Conservation (phyloP, 2,113 vertebrate genomes). For the Ageneiosus marmoratus region DNA sequence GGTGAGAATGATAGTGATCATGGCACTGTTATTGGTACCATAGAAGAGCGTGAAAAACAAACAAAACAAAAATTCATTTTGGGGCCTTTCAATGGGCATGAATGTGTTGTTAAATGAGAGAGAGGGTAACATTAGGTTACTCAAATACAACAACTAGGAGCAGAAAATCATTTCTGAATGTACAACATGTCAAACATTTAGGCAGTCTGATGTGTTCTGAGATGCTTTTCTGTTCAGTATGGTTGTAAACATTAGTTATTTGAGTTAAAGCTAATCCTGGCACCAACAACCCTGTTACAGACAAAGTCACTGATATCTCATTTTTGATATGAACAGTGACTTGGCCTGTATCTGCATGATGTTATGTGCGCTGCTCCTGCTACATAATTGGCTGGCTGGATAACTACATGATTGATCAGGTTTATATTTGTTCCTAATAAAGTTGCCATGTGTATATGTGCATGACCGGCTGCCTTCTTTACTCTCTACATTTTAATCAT, state of each 20-base stretch:
- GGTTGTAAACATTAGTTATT: not conserved
- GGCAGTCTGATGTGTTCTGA: not conserved
- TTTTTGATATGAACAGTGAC: not conserved
- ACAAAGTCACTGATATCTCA: not conserved
- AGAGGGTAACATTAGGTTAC: not conserved
- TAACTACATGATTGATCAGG: not conserved
- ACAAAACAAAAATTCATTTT: not conserved
- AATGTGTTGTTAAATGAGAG: not conserved
- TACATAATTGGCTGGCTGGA: not conserved
- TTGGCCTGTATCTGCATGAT: not conserved
- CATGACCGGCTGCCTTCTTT: constrained; percentile 19
- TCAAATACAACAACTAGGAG: not conserved
- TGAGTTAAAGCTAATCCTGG: not conserved
- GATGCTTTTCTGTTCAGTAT: not conserved
- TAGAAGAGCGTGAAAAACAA: not conserved
- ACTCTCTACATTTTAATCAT: constrained; percentile 33
- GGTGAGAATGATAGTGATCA: not conserved
- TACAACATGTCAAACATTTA: not conserved
- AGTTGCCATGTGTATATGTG: not conserved
- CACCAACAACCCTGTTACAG: not conserved
- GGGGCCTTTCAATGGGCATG: not conserved
- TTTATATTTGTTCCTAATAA: not conserved
- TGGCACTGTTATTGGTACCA: not conserved
- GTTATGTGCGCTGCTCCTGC: not conserved
- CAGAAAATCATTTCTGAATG: not conserved